Conservation (phyloP, 1,140 invertebrate genomes). For the Ceratosolen fusciceps region DNA sequence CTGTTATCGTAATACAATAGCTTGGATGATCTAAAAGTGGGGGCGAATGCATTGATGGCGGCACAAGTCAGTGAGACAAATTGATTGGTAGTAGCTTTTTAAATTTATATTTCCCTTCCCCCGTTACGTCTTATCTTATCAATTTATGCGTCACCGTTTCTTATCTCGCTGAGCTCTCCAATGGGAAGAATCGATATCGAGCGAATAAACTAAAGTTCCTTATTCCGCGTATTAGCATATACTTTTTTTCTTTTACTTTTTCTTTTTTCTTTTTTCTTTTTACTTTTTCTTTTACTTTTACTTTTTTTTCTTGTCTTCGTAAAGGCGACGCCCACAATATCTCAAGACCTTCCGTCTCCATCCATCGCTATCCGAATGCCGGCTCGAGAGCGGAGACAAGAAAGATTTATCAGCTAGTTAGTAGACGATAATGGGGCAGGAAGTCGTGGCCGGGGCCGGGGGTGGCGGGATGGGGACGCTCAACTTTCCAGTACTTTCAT, state of each 20-base stretch:
- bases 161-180: neutral
- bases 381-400: neutral
- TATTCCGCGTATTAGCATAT: slow-evolving; percentile 33
- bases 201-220: slow-evolving; percentile 5
- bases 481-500: neutral
- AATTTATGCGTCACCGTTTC: neutral
- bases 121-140: neutral
- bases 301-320: too few relatives aligned
- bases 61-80: too few relatives aligned
- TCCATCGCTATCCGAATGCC: neutral
- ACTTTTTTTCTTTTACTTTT: too few relatives aligned
- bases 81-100: too few relatives aligned
- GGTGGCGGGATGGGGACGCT: neutral
- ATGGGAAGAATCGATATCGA: too few relatives aligned
- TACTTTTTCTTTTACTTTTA: too few relatives aligned
- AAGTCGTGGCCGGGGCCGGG: neutral
- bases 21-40: too few relatives aligned
- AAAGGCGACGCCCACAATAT: neutral
- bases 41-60: too few relatives aligned
- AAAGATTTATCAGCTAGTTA: neutral
- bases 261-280: too few relatives aligned
- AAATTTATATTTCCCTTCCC: slow-evolving; percentile 15
- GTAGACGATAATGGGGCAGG: neutral
- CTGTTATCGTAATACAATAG: too few relatives aligned
- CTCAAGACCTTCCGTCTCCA: neutral